A percentile compares a stretch with the other conserved stretches of the same genome.
These are phyloP conservation scores for Nestor notabilis DNA, from an alignment of 2,113 vertebrate species.

Conservation along the genomic window DNA sequence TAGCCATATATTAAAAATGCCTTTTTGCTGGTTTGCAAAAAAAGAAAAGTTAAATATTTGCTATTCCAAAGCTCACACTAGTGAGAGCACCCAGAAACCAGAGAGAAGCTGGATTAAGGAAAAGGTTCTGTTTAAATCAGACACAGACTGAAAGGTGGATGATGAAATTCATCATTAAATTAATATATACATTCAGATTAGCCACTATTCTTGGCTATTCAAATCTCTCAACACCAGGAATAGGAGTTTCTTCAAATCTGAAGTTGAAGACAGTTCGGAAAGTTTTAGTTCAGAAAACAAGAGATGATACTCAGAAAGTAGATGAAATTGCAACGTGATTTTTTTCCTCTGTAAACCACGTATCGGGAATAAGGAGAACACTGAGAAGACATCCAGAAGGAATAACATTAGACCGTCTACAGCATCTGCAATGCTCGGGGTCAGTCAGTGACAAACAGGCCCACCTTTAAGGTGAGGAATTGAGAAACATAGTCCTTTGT, in stretches of 20 bases:
- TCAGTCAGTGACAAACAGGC: neutral
- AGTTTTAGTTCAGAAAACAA: neutral
- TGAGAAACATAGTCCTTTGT: neutral
- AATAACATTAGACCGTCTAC: neutral
- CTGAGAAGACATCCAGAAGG: neutral
- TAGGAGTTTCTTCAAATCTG: neutral
- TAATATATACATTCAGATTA: neutral
- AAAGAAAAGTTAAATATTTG: neutral
- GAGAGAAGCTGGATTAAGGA: neutral
- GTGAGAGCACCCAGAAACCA: neutral
- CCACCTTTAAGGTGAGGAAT: neutral
- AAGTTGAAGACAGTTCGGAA: neutral
- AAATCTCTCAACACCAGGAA: neutral
- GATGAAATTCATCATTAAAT: neutral
- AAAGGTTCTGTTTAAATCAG: neutral
- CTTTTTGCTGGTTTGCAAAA: neutral
- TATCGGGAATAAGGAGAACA: neutral
- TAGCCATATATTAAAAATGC: neutral
- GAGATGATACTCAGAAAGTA: neutral
- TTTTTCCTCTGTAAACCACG: neutral
- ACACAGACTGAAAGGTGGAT: neutral
- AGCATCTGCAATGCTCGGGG: neutral
- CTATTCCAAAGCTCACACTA: neutral
- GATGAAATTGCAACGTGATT: neutral
- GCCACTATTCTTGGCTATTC: neutral